These are phyloP conservation scores for Drosophila sucinea DNA, from an alignment of 1,140 invertebrate species.

Conservation along the genomic window DNA sequence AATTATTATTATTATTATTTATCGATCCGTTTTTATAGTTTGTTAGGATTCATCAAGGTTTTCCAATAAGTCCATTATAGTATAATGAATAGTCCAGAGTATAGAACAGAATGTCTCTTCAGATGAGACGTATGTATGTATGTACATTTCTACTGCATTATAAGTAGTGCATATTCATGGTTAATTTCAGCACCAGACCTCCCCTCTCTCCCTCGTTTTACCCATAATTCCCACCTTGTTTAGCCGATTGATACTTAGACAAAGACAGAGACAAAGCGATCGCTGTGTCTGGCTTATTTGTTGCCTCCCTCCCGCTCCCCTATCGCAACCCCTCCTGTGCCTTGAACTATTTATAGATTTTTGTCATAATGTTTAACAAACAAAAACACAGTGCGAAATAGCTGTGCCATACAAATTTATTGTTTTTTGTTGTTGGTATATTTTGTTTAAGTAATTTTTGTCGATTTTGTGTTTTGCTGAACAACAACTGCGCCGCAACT, in stretches of 20 bases:
- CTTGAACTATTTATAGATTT: conserved; percentile 68
- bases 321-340: not conserved
- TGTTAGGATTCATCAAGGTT: no score
- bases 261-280: conserved; percentile 39
- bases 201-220: not conserved
- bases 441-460: conserved; percentile 37
- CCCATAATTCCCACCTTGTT: not conserved
- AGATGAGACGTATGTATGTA: conserved; percentile 2
- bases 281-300: conserved; percentile 40
- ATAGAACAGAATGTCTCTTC: not conserved
- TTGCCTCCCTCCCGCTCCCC: conserved; percentile 35
- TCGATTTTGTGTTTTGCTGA: conserved; percentile 26
- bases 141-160: conserved; percentile 19
- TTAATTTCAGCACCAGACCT: not conserved
- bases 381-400: conserved; percentile 57
- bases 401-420: conserved; percentile 55
- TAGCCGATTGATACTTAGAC: conserved; percentile 4
- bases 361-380: conserved; percentile 81
- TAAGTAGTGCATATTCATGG: conserved; percentile 52
- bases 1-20: no score
- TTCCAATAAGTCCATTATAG: no score
- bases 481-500: conserved; percentile 2
- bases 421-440: conserved; percentile 33
- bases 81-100: not conserved
- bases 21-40: no score